phyloP scores from a whole-genome alignment of 1,140 invertebrate species.

The Neodiprion fabricii region DNA sequence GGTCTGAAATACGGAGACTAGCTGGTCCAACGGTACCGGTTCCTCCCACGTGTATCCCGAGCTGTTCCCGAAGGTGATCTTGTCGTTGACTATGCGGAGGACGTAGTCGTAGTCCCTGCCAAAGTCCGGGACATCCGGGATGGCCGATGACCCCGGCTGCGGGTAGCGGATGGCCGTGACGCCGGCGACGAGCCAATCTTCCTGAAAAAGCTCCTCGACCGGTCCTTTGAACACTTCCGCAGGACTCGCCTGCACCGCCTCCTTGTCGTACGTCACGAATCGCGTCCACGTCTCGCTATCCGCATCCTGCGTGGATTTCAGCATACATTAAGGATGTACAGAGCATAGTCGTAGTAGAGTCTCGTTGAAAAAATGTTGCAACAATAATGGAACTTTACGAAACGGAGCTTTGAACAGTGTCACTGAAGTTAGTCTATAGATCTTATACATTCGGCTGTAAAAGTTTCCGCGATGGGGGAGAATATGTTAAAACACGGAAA shows the following conservation, averaged over 20 bases:
- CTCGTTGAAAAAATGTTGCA: too few species aligned
- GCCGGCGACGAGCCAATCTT: slow-evolving; percentile 1
- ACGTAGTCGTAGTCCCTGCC: background rate
- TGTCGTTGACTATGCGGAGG: background rate
- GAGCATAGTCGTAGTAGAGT: too few species aligned
- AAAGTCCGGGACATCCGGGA: slow-evolving; percentile 11
- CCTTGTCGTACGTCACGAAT: background rate
- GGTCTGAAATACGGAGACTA: background rate
- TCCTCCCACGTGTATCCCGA: background rate
- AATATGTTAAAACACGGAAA: too few species aligned
- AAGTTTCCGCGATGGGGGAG: too few species aligned
- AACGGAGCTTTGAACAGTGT: too few species aligned
- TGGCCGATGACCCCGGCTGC: slow-evolving; percentile 5
- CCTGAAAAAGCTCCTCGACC: background rate
- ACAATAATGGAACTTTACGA: too few species aligned
- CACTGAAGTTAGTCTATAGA: too few species aligned
- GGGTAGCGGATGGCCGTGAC: background rate
- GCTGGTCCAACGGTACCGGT: background rate
- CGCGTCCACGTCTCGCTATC: background rate
- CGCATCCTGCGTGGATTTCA: background rate
- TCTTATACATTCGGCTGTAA: too few species aligned
- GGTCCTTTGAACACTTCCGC: background rate
- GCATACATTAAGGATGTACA: too few species aligned
- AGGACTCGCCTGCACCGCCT: background rate
- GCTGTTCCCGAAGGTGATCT: background rate